phyloP scores from a whole-genome alignment of 2,113 vertebrate genomes.

The Python bivittatus region DNA sequence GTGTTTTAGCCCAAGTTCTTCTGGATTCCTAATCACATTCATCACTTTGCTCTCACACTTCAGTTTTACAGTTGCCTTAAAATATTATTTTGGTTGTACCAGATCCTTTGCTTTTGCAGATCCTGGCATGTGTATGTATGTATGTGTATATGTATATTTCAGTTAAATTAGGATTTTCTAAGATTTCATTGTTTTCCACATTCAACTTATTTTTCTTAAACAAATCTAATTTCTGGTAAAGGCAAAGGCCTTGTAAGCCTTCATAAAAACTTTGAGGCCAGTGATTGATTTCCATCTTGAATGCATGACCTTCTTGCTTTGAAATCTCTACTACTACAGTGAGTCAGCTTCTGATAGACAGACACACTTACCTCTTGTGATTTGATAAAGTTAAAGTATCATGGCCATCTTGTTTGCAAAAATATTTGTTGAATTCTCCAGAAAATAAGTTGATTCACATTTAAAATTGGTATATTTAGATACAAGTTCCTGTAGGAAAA shows the following conservation, averaged over 20 bases:
- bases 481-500: background rate
- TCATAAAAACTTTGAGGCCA: background rate
- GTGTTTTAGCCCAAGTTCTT: background rate
- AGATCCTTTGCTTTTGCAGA: background rate
- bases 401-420: background rate
- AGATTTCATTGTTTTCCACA: background rate
- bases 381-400: background rate
- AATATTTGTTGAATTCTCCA: background rate
- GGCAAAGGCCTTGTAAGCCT: background rate
- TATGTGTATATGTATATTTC: background rate
- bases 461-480: background rate
- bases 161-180: background rate
- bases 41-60: background rate
- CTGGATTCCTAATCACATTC: background rate
- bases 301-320: background rate
- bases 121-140: background rate
- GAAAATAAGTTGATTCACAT: background rate
- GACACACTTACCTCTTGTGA: background rate
- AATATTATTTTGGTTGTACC: background rate
- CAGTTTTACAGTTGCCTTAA: background rate
- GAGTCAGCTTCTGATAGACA: background rate
- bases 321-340: background rate
- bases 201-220: background rate
- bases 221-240: background rate
- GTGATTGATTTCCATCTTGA: background rate